Evolutionary conservation across 2,113 vertebrate genomes (phyloP).

Genomic region (Lophura nycthemera): DNA sequence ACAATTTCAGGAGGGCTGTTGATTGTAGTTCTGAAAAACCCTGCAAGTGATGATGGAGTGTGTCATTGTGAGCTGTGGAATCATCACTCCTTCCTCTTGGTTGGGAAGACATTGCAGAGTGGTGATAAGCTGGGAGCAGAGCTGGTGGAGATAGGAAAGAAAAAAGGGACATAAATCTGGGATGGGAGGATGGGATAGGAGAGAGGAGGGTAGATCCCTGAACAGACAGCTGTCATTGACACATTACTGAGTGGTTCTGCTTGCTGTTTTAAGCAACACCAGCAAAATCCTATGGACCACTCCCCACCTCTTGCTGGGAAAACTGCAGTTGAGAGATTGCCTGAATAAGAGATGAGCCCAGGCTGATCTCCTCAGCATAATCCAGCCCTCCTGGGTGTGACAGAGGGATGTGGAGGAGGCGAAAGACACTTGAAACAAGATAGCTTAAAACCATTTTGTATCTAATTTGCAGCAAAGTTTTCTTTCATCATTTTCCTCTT

Average conservation of each 20-base stretch:
- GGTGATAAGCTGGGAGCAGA: background rate
- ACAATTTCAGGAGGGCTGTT: conserved; percentile 4
- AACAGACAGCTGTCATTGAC: background rate
- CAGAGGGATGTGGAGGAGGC: background rate
- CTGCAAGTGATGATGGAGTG: background rate
- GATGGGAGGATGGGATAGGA: background rate
- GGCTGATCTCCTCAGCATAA: background rate
- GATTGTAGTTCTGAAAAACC: background rate
- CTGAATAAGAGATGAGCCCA: background rate
- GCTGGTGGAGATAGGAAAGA: background rate
- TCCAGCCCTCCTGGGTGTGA: background rate
- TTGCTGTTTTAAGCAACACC: background rate
- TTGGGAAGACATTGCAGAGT: background rate
- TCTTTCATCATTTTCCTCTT: background rate
- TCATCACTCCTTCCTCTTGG: background rate
- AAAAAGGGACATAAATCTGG: conserved; percentile 8
- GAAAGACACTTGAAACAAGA: background rate
- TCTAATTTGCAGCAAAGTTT: background rate
- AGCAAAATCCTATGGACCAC: background rate
- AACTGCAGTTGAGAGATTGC: background rate
- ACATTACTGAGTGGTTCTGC: background rate
- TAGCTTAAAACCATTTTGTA: background rate
- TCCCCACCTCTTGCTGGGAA: background rate
- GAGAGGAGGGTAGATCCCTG: background rate
- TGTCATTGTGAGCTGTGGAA: background rate